Base-by-base conservation (phyloP, 2,888 invertebrate genomes). In the Ischnura elegans region DNA sequence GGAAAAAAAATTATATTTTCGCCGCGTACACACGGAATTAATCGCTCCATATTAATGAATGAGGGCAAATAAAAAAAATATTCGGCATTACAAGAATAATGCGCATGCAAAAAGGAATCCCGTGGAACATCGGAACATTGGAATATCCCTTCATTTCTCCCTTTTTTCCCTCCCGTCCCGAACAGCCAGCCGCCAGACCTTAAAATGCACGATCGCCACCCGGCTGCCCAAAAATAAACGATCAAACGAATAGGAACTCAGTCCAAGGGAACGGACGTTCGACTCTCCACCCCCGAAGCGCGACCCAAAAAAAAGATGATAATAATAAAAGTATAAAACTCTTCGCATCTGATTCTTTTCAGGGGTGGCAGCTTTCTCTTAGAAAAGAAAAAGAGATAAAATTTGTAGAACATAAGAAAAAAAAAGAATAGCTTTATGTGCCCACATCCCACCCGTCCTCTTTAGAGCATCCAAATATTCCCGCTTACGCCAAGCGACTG, bases 391-490 rank as follows among this genome's bases (percentile, higher is more conserved):
- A 51, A 51, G 51, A 51, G n/a, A n/a, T n/a, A n/a, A n/a, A n/a
- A n/a, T n/a, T n/a, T n/a, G n/a, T n/a, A n/a, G n/a, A n/a, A 51
- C 16, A 51, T 19, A 51, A 19, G 51, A 51, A 51, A 19, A 51
- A 51, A 51, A 51, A 51, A 13, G 2, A 51, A 51, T 19, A 51
- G 19, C 16, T 51, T 51, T 51, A 51, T n/a, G n/a, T n/a, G n/a
- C 51, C 13, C 51, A 51, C 47, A 3, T 43, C 86, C 36, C 86
- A 42, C 86, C 46, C 45, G 29, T 42, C 46, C 86, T 86, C 86
- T 86, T 46, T 36, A 76, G 76, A 29, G 76, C 76, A 76, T 76
- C 76, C 76, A 76, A 76, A 76, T 76, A 76, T 76, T 86, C 45
- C 46, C 86, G 46, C 85, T 6, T n/a, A 25, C 4, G 61, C 61